Conservation (phyloP, 2,888 invertebrate genomes). For the Folsomia candida region DNA sequence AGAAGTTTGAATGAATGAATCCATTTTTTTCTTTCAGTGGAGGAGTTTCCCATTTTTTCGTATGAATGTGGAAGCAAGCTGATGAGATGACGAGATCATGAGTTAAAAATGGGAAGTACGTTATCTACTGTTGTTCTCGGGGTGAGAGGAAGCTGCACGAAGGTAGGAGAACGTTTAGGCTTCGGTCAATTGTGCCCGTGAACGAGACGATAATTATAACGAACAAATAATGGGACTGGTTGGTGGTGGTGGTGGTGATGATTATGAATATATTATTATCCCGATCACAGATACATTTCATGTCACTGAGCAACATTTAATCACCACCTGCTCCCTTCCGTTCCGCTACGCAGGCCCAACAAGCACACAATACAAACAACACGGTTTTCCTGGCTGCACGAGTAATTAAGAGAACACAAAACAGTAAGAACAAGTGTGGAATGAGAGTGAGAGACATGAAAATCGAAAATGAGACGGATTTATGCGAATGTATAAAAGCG, state of each 20-base stretch:
- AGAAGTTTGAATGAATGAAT: not conserved
- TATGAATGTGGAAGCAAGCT: too few relatives aligned
- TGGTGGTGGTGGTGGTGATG: not conserved
- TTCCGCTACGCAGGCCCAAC: slow-evolving; percentile 1
- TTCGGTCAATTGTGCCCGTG: too few relatives aligned
- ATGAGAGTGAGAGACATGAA: slow-evolving; percentile 6
- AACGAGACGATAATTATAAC: slow-evolving; percentile 13
- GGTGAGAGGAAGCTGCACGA: too few relatives aligned
- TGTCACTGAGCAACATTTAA: slow-evolving; percentile 17
- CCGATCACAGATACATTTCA: slow-evolving; percentile 15
- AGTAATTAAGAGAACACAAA: slow-evolving; percentile 15
- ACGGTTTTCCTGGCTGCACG: too few relatives aligned
- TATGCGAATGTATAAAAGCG: too few relatives aligned
- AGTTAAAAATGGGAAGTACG: too few relatives aligned
- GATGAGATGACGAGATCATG: too few relatives aligned
- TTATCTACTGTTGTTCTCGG: too few relatives aligned
- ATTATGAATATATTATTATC: slow-evolving; percentile 18
- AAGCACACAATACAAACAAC: not conserved
- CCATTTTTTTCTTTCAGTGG: too few relatives aligned
- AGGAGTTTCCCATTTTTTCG: too few relatives aligned
- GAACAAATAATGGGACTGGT: slow-evolving; percentile 19
- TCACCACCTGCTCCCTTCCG: slow-evolving; percentile 11
- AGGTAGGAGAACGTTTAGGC: too few relatives aligned
- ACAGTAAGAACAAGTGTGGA: too few relatives aligned
- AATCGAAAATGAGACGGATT: slow-evolving; percentile 15